Percentiles rank a stretch among this genome's conserved stretches.
Evolutionary conservation across 2,888 invertebrate species (phyloP).

Genomic region (Heliconius cydno): DNA sequence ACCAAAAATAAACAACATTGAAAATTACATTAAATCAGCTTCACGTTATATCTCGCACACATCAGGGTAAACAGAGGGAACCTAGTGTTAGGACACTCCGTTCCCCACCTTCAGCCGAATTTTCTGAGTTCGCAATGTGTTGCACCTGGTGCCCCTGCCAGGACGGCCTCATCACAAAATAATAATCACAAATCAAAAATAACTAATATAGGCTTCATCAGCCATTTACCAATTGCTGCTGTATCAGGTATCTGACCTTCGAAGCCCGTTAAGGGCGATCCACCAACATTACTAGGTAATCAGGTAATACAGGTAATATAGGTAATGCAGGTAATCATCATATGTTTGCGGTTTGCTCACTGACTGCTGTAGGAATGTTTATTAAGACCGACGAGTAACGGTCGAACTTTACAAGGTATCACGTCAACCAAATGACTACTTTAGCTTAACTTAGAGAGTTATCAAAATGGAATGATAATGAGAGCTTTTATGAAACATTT

Average conservation of each 20-base stretch:
- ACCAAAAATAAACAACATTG: no score
- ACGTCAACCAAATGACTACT: slow-evolving; percentile 18
- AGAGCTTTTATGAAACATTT: background rate
- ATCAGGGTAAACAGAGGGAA: no score
- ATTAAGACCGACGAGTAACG: slow-evolving; percentile 22
- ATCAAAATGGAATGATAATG: slow-evolving; percentile 3
- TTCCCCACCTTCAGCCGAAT: no score
- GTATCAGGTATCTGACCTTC: slow-evolving; percentile 22
- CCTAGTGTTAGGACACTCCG: no score
- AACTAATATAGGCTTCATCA: background rate
- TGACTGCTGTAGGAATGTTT: slow-evolving; percentile 26
- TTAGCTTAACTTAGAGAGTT: background rate
- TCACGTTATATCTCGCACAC: no score
- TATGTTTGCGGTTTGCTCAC: slow-evolving; percentile 33
- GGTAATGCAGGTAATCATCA: slow-evolving; percentile 31
- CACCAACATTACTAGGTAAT: slow-evolving; percentile 28
- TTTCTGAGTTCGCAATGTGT: no score
- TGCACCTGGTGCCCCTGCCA: no score
- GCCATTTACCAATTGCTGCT: background rate
- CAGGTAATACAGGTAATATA: slow-evolving; percentile 21
- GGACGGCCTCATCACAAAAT: background rate
- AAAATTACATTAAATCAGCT: no score
- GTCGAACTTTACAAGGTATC: slow-evolving; percentile 23
- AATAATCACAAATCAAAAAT: background rate
- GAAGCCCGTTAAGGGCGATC: slow-evolving; percentile 29